Evolutionary conservation across 2,113 vertebrate species (phyloP).

Genomic region (Perccottus glenii): DNA sequence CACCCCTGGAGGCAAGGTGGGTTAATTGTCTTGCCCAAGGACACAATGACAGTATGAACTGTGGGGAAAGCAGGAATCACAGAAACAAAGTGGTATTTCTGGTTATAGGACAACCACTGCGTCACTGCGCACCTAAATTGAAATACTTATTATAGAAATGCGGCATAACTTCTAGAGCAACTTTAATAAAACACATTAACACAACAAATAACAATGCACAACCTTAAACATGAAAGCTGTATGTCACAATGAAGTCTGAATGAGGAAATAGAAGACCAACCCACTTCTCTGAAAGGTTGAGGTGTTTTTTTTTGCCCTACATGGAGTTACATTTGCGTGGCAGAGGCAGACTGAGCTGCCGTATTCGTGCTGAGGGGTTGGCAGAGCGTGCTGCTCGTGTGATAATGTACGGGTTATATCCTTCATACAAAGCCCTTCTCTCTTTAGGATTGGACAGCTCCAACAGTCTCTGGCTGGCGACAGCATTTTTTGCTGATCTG

Average conservation of each 20-base stretch:
- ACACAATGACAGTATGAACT: too few relatives aligned
- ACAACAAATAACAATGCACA: too few relatives aligned
- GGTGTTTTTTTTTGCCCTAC: neutral
- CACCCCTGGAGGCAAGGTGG: too few relatives aligned
- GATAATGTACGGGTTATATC: conserved; percentile 63
- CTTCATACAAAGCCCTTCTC: conserved; percentile 60
- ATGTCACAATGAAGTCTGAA: neutral
- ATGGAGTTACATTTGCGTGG: conserved; percentile 65
- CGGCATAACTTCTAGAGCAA: too few relatives aligned
- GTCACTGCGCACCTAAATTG: too few relatives aligned
- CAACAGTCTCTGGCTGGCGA: conserved; percentile 57
- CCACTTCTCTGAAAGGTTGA: neutral
- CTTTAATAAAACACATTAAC: too few relatives aligned
- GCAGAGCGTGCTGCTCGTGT: conserved; percentile 61
- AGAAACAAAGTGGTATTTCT: too few relatives aligned
- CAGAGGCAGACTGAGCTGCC: conserved; percentile 70
- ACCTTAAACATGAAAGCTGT: too few relatives aligned
- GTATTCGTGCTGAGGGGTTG: conserved; percentile 64
- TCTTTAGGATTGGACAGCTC: conserved; percentile 67
- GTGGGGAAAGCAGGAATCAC: too few relatives aligned
- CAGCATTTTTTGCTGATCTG: conserved; percentile 26
- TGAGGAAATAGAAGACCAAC: conserved; percentile 6
- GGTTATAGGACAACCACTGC: too few relatives aligned
- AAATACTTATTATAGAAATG: too few relatives aligned
- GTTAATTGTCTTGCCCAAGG: too few relatives aligned